Percentiles rank a stretch among this genome's conserved stretches.
Evolutionary conservation across 2,888 invertebrate species (phyloP).

Genomic region (Ochropacha duplaris): DNA sequence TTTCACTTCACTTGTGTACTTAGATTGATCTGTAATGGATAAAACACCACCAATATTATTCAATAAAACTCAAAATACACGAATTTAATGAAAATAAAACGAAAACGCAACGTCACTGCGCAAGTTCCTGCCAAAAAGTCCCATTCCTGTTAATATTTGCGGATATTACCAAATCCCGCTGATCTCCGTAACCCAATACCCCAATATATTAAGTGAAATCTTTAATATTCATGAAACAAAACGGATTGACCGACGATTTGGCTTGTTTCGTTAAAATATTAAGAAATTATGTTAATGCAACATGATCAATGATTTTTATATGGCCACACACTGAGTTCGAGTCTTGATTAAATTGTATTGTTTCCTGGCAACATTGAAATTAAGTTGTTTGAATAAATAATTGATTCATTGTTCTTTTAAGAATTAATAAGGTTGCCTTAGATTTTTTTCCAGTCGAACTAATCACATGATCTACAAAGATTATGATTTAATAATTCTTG

Average conservation of each 20-base stretch:
- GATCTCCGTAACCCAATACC: no score
- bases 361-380: conserved; percentile 3
- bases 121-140: no score
- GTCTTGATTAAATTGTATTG: conserved; percentile 9
- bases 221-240: conserved; percentile 38
- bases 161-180: not conserved
- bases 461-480: not conserved
- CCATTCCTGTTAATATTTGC: no score
- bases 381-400: conserved; percentile 18
- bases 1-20: no score
- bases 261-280: conserved; percentile 34
- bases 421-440: not conserved
- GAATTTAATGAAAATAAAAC: no score
- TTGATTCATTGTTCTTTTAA: conserved; percentile 6
- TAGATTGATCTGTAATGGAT: no score
- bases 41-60: no score
- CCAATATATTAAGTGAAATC: conserved; percentile 21
- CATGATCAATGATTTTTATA: conserved; percentile 33
- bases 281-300: conserved; percentile 42
- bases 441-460: not conserved
- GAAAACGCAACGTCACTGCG: no score
- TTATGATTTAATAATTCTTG: no score
- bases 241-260: conserved; percentile 23
- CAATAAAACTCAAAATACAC: no score
- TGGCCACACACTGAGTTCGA: conserved; percentile 43